Evolutionary conservation across 2,888 invertebrate genomes (phyloP).

Genomic region (Venusia cambrica): DNA sequence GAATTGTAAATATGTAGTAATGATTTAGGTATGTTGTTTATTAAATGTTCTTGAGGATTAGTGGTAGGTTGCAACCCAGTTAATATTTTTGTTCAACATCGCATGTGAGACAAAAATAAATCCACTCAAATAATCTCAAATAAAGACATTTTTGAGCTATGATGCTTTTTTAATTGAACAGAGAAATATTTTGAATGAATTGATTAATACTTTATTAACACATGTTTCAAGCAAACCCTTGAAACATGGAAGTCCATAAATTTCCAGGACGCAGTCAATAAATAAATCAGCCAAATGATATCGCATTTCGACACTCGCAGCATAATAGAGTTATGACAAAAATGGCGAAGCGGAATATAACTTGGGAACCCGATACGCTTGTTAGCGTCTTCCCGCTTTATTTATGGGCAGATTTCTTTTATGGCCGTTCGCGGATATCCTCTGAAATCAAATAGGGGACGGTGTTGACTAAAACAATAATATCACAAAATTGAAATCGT

Average conservation of each 20-base stretch:
- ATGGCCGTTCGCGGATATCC: slow-evolving; percentile 63
- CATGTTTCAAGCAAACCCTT: too few relatives aligned
- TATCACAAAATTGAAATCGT: slow-evolving; percentile 36
- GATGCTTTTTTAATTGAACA: too few relatives aligned
- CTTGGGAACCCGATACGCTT: slow-evolving; percentile 79
- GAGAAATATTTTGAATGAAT: too few relatives aligned
- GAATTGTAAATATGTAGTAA: too few relatives aligned
- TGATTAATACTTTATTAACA: too few relatives aligned
- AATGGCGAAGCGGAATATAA: slow-evolving; percentile 77
- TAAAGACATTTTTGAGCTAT: too few relatives aligned
- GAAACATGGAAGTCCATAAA: slow-evolving; percentile 12
- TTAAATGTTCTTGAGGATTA: too few relatives aligned
- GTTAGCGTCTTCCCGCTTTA: slow-evolving; percentile 76
- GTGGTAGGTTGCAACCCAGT: too few relatives aligned
- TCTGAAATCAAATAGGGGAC: slow-evolving; percentile 56
- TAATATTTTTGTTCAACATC: too few relatives aligned
- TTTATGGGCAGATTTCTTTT: slow-evolving; percentile 81
- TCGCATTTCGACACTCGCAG: slow-evolving; percentile 72
- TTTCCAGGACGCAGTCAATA: slow-evolving; percentile 30
- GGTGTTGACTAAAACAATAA: slow-evolving; percentile 44
- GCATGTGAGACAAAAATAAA: slow-evolving; percentile 3
- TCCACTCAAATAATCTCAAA: too few relatives aligned
- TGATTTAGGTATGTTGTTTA: too few relatives aligned
- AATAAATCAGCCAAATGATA: slow-evolving; percentile 64
- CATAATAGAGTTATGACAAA: slow-evolving; percentile 79